Base-by-base conservation (phyloP, 2,888 invertebrate genomes). In the Magallana nippona region DNA sequence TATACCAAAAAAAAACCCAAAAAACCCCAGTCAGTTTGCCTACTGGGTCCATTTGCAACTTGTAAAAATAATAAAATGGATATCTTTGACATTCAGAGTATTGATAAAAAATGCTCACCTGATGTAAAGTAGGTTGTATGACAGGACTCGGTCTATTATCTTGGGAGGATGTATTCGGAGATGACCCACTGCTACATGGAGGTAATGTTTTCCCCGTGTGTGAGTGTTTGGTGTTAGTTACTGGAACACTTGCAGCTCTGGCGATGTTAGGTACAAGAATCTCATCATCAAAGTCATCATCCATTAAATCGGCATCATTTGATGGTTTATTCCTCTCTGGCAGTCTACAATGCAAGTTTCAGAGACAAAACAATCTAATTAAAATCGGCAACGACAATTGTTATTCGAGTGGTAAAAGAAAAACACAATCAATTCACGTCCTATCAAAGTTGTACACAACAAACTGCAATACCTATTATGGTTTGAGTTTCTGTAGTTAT, bases 281-380 rank as follows among this genome's bases (percentile, higher is more conserved):
- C 57, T 89, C 88, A 78, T 88, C 88, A 83, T 88, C 88, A 83
- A 84, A 83, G 78, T 90, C 90, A 80, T 89, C 89, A 32, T 90
- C 85, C 87, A 89, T 88, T 60, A 89, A 44, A 32, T 89, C 89
- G 32, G 87, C 84, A 79, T 89, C 32, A 22, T 13, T 15, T 27
- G 19, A 22, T 2, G 2, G 17, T 11, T 71, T 22, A 71, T 27
- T 71, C 32, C 71, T 71, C 15, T 71, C 13, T 22, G 3, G 27
- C 13, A 32, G 13, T 15, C 22, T 27, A 17, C 22, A 71, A 71
- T 2, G 32, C 8, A 44, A 44, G 0, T 44, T 44, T 44, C 0
- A 5, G 44, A 44, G 8, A 44, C 44, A 44, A 44, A 44, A 27
- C 27, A 44, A 44, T 44, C 44, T 44, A 44, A 0, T 71, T 2